Evolutionary conservation across 2,113 vertebrate genomes (phyloP).

Genomic region (Lagopus leucura): DNA sequence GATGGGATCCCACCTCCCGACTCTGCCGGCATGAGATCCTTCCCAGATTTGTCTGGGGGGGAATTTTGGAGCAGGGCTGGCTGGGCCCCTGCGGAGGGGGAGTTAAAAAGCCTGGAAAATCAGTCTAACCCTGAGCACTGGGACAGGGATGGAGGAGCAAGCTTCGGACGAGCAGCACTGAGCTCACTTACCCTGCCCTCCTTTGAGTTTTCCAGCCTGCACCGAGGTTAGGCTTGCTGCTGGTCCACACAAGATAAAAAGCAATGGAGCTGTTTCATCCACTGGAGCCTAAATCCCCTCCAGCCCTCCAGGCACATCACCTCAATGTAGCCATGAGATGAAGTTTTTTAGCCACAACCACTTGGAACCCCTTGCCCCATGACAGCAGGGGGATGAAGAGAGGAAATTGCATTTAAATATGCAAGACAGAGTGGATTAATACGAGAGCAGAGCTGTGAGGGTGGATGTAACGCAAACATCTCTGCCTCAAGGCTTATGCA

Average conservation of each 20-base stretch:
- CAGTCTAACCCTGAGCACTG: not conserved
- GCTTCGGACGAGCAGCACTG: not conserved
- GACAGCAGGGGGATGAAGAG: not conserved
- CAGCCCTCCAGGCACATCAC: fast-evolving
- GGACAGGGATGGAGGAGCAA: not conserved
- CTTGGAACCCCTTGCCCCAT: not conserved
- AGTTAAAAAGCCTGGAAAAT: conserved; percentile 19
- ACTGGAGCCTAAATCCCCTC: not conserved
- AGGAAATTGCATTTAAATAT: not conserved
- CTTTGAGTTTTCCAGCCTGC: not conserved
- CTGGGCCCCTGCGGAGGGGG: not conserved
- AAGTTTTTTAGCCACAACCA: not conserved
- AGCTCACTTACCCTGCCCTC: not conserved
- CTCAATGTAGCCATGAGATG: not conserved
- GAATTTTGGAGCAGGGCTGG: not conserved
- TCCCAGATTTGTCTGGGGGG: not conserved
- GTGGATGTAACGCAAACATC: not conserved
- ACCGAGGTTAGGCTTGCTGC: not conserved
- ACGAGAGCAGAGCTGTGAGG: not conserved
- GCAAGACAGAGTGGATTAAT: not conserved
- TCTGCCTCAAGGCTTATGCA: not conserved
- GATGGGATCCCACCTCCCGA: not conserved
- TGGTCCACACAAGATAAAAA: not conserved
- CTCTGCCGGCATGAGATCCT: not conserved
- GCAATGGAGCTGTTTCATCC: not conserved